Base-by-base conservation (phyloP, 1,140 invertebrate genomes). In the Polyergus mexicanus region DNA sequence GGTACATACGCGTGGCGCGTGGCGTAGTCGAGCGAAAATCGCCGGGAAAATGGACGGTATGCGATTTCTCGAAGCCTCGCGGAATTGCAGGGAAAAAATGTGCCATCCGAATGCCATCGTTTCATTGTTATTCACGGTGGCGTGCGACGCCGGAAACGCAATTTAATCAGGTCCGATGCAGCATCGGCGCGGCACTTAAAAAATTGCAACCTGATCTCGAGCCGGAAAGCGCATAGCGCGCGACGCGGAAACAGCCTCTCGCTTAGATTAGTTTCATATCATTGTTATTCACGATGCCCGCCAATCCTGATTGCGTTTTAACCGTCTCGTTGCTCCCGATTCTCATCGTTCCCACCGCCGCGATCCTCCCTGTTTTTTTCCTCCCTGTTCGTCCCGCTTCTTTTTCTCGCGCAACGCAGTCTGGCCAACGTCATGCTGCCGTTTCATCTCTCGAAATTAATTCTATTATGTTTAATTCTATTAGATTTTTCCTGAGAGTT, bases 91-190 rank as follows among this genome's bases (percentile, higher is more conserved):
- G 58, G 58, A 11, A 78, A 66, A 85, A 72, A 69, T 74, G 56
- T 51, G 44, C 54, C 63, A 66, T 58, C 62, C 41, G 66, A 83
- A 58, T 54, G 69, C 47, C 74, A 44, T 65, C 58, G 63, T 89
- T 90, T 93, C 92, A 93, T 93, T 92, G 90, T 92, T 92, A 93
- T 93, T 93, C 92, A 89, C 85, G 77, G 62, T 86, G 85, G 38
- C 56, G 84, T 69, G 25, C 88, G 54, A 16, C 22, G 60, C 71
- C 72, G 80, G 88, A 92, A 93, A 92, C 86, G 88, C 88, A 91
- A 88, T 92, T 92, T 93, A 92, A 92, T 92, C 90, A 89, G 86
- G 75, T 76, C 77, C 83, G 85, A 88, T 90, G 56, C 76, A 88
- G 90, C 78, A 75, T 84, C 72, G 83, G 69, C 71, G 76, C 86